Base-by-base conservation (phyloP, 2,888 invertebrate species). In the Caenorhabditis becei region DNA sequence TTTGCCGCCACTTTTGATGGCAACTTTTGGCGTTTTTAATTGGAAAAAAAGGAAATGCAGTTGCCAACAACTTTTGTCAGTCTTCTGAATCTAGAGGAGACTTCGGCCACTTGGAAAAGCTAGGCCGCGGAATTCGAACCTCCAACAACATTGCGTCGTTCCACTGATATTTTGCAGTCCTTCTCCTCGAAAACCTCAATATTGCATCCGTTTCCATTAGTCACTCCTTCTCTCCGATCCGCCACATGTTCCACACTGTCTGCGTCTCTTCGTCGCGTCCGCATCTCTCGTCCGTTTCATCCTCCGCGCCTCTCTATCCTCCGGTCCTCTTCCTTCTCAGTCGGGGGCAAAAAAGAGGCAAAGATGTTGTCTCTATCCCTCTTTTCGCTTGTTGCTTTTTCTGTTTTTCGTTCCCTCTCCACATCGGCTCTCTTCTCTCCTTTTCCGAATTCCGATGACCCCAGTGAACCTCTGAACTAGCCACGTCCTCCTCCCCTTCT, bases 361-460 rank as follows among this genome's bases (percentile, higher is more conserved):
- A 58, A 74, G 65, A 74, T 66, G 74, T 65, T 72, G 74, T 61
- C 77, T 65, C 58, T 67, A 49, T 56, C 63, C 69, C 58, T 70
- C 69, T 70, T 71, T 70, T 70, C 69, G 70, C 51, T 58, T 71
- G 69, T 70, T 65, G 70, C 59, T 77, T 77, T 58, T 77, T 70
- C 77, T 70, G 70, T 65, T 77, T 65, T 69, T 47, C 56, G 54
- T 69, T 56, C 54, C 59, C 28, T 24, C 18, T 37, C 37, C 3
- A 20, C 53, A 67, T 28, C 24, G 67, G 53, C 53, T 67, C 53
- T 58, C 23, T 58, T 23, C 37, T 18, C 47, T 24, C 41, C 35
- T 23, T 59, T 20, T 44, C 47, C 35, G 28, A 49, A 44, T 62
- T 35, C 35, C n/a, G 47, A 53, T 62, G 24, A 65, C 58, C 56